Evolutionary conservation across 2,888 invertebrate genomes (phyloP), one percentile per base, ranked within the genome.

Genomic region (Chalcis sispes): DNA sequence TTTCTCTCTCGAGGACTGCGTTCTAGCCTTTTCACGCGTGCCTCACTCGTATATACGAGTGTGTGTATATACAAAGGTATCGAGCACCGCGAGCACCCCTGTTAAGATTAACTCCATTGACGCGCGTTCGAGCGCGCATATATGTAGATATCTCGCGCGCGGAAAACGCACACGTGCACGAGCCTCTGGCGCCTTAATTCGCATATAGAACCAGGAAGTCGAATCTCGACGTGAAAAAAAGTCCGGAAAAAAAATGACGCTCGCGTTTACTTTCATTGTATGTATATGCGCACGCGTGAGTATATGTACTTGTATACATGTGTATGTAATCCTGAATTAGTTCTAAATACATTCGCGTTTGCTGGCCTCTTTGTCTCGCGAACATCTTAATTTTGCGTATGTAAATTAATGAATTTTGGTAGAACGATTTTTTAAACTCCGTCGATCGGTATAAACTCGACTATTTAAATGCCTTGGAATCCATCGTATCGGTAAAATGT

Each of bases 151-250:
- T 20, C 29, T 25, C 29, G 13, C 20, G 40, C n/a, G 27, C 50
- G 32, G 10, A 1, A 8, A n/a, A n/a, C 58, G 42, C 62, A 56
- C 27, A 15, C 36, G 48, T 40, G 15, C 32, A 32, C 54, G 48
- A 74, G 52, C 48, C 13, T 75, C 62, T 65, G 61, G 75, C 75
- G 72, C 77, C 79, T 78, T 78, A 77, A 79, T 78, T 76, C 80
- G 77, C 79, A 54, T 77, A 77, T n/a, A 25, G 7, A 27, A 80
- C 82, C 81, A 81, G 82, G 81, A 82, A 82, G 79, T 80, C 70
- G 67, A 18, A 27, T 52, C 59, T 40, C 18, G 8, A 64, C 46
- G 54, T 23, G 48, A 59, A 67, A 59, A 48, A 50, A 27, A 54
- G 27, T 13, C 25, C 66, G 72, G 59, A 67, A 66, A 67, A 52